Conservation (phyloP, 64 coral and sea anemone genomes). For the Anthopleura sola region DNA sequence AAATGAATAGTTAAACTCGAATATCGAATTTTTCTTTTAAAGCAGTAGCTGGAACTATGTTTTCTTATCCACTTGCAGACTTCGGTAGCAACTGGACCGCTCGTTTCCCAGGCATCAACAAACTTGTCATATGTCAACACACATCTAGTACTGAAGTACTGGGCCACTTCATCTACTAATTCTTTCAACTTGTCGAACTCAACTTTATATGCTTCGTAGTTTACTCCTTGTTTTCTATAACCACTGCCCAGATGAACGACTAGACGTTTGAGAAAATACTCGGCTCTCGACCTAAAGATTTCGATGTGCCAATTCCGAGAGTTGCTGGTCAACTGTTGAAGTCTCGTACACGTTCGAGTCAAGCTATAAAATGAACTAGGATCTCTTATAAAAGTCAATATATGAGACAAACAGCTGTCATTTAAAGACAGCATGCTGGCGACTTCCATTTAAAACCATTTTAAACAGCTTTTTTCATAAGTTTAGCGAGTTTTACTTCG, state of each 20-base stretch:
- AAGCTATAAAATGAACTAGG: constrained; percentile 33
- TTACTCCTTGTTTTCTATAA: background rate
- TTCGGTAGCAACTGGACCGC: constrained; percentile 61
- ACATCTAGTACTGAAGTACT: background rate
- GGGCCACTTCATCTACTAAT: constrained; percentile 2
- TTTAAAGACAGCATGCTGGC: constrained; percentile 15
- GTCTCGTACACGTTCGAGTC: constrained; percentile 38
- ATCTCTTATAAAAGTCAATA: constrained; percentile 33
- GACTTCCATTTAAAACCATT: background rate
- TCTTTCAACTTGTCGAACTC: background rate
- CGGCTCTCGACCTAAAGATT: constrained; percentile 40
- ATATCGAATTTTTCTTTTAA: constrained; percentile 16
- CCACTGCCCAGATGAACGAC: background rate
- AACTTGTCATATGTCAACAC: constrained; percentile 29
- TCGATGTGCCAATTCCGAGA: constrained; percentile 36
- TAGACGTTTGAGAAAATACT: constrained; percentile 48
- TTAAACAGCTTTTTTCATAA: no score
- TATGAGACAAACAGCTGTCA: constrained; percentile 47
- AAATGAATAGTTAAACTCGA: constrained; percentile 27
- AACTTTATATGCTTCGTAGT: constrained; percentile 7
- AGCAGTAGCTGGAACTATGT: background rate
- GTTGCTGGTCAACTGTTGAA: constrained; percentile 26
- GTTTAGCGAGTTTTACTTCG: no score
- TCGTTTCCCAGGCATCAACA: constrained; percentile 43
- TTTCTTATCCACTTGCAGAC: constrained; percentile 52